These are phyloP conservation scores for Gallinago stenura DNA, from an alignment of 2,797 vertebrate species.

Conservation along the genomic window DNA sequence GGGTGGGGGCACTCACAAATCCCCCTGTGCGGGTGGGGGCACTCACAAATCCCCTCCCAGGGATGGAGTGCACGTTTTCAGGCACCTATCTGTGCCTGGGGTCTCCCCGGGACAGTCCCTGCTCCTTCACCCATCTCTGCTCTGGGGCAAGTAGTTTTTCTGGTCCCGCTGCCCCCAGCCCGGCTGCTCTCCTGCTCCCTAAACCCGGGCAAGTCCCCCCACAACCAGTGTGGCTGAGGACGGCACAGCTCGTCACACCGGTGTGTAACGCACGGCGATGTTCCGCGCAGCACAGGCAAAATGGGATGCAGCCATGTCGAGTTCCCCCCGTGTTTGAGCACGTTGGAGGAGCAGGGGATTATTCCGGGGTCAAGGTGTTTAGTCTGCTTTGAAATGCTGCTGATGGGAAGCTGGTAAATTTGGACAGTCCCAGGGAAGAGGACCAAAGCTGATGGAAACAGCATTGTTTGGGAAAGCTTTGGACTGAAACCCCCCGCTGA, in stretches of 20 bases:
- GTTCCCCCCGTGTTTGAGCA: rapidly evolving
- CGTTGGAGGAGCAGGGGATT: rapidly evolving
- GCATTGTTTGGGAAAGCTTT: background rate
- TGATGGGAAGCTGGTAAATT: background rate
- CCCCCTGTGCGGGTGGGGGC: background rate
- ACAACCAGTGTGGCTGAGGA: background rate
- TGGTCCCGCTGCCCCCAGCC: background rate
- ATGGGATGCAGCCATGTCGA: rapidly evolving
- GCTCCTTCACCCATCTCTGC: background rate
- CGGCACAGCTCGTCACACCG: background rate
- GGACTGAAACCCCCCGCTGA: background rate
- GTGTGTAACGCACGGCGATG: rapidly evolving
- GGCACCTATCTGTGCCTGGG: rapidly evolving
- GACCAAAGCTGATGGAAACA: background rate
- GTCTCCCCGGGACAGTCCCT: background rate
- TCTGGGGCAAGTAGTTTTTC: background rate
- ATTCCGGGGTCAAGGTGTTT: background rate
- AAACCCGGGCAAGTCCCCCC: background rate
- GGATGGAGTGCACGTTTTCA: background rate
- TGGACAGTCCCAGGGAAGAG: background rate
- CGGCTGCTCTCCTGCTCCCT: rapidly evolving
- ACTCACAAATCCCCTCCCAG: background rate
- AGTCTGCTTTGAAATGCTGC: background rate
- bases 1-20: background rate
- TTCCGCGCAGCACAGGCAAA: rapidly evolving